Percentiles rank a stretch among this genome's conserved stretches.
Conservation (phyloP, 2,113 vertebrate species). For the Notiomystis cincta region DNA sequence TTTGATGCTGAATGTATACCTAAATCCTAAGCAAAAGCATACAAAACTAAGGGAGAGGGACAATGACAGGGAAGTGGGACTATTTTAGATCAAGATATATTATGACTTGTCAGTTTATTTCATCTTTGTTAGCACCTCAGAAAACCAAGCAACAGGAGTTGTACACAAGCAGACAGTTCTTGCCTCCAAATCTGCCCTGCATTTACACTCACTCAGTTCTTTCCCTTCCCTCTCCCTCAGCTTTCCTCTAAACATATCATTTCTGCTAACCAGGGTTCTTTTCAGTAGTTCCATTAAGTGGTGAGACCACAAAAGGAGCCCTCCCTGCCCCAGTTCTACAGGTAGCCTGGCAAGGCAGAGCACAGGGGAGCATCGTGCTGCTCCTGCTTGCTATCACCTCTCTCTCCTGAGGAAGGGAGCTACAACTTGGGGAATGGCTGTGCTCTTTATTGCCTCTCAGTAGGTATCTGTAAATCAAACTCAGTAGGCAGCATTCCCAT, state of each 20-base stretch:
- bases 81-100: neutral
- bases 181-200: neutral
- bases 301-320: neutral
- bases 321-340: neutral
- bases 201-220: neutral
- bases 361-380: neutral
- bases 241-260: neutral
- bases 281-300: neutral
- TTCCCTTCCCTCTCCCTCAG: neutral
- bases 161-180: neutral
- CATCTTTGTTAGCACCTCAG: neutral
- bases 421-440: neutral
- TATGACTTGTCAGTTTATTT: neutral
- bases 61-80: fast-evolving
- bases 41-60: neutral
- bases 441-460: neutral
- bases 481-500: neutral
- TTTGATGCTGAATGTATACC: neutral
- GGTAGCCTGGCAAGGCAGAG: neutral
- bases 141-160: neutral
- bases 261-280: neutral
- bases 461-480: neutral
- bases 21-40: neutral
- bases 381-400: neutral
- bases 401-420: neutral